Conservation (phyloP, 2,797 vertebrate species). For the Pipistrellus pygmaeus region DNA sequence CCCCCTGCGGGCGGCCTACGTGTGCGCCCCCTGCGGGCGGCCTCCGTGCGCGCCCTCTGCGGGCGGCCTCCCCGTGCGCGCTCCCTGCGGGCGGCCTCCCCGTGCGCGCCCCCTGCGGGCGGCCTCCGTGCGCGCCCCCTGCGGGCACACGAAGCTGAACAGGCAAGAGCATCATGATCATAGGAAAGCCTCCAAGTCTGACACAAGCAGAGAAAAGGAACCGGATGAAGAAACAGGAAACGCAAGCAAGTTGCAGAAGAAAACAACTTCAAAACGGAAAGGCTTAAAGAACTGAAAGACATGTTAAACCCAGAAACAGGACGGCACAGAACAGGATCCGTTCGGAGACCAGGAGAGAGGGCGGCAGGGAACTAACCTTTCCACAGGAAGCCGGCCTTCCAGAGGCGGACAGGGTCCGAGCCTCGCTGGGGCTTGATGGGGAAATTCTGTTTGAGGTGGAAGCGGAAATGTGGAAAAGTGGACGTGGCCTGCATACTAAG, state of each 20-base stretch:
- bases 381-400: not conserved
- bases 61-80: too few relatives aligned
- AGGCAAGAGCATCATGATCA: not conserved
- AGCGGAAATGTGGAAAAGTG: not conserved
- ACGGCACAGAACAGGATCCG: not conserved
- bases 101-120: not conserved
- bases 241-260: not conserved
- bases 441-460: not conserved
- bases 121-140: not conserved
- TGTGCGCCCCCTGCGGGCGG: too few relatives aligned
- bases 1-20: too few relatives aligned
- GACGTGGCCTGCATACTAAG: not conserved
- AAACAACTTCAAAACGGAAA: conserved; percentile 25
- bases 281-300: not conserved
- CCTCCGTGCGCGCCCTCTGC: too few relatives aligned
- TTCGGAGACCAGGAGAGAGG: conserved; percentile 16
- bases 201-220: not conserved
- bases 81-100: too few relatives aligned
- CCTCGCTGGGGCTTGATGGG: not conserved
- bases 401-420: too few relatives aligned
- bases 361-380: not conserved
- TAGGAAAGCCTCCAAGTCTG: not conserved
- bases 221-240: not conserved
- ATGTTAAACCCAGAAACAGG: not conserved
- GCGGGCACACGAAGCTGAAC: not conserved